Percentiles rank a stretch among this genome's conserved stretches.
These are phyloP conservation scores for Pachyseris speciosa DNA, from an alignment of 64 coral and sea anemone genomes.

Conservation along the genomic window DNA sequence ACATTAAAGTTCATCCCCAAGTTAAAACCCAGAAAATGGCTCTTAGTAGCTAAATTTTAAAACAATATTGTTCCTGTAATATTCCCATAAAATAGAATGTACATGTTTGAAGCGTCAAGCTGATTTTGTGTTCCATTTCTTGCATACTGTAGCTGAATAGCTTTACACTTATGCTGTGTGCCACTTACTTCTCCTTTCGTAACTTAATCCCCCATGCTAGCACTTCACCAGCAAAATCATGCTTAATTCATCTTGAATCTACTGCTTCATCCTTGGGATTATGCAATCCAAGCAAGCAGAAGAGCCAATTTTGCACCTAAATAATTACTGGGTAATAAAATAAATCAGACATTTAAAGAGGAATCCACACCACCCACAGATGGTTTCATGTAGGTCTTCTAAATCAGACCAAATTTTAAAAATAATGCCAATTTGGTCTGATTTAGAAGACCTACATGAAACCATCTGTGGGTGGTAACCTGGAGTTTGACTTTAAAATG, in stretches of 20 bases:
- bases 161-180: background rate
- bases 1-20: background rate
- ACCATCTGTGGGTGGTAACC: too few species aligned
- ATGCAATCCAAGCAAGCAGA: background rate
- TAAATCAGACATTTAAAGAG: background rate
- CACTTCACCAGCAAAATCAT: conserved; percentile 8
- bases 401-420: background rate
- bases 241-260: background rate
- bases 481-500: too few species aligned
- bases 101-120: background rate
- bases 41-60: background rate
- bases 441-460: too few species aligned
- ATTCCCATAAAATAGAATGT: background rate
- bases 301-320: background rate
- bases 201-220: conserved; percentile 17
- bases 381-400: too few species aligned
- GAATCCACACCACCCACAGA: too few species aligned
- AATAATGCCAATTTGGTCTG: background rate
- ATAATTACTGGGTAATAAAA: background rate
- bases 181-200: background rate
- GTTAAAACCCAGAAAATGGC: background rate
- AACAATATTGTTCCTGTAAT: background rate
- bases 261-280: background rate
- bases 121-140: background rate
- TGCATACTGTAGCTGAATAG: conserved; percentile 8